Percentiles rank a stretch among this genome's conserved stretches.
phyloP scores from a whole-genome alignment of 2,888 invertebrate species.

The Baronia brevicornis region DNA sequence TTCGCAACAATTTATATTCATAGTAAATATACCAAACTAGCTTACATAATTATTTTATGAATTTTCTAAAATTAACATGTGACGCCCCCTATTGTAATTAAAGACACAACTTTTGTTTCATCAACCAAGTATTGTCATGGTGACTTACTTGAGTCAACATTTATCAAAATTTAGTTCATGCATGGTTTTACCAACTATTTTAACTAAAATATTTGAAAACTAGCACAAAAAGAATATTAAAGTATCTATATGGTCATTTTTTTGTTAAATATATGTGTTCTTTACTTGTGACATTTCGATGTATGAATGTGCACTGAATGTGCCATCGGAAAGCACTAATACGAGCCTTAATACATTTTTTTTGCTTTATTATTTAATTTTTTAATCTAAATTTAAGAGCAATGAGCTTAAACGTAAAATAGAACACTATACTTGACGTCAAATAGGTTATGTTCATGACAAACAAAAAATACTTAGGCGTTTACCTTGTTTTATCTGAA shows the following conservation, averaged over 20 bases:
- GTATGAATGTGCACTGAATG: too few relatives aligned
- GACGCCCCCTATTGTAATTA: conserved; percentile 53
- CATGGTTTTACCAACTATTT: not conserved
- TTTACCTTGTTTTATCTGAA: conserved; percentile 66
- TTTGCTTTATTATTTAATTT: too few relatives aligned
- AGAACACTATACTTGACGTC: conserved; percentile 53
- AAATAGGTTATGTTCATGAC: conserved; percentile 73
- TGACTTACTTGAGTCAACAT: conserved; percentile 47
- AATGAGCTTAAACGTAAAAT: conserved; percentile 39
- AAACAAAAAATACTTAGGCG: conserved; percentile 75
- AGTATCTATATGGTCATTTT: too few relatives aligned
- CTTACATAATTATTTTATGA: too few relatives aligned
- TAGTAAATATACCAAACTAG: too few relatives aligned
- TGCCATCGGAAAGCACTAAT: too few relatives aligned
- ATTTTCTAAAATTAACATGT: too few relatives aligned
- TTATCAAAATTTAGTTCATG: conserved; percentile 13
- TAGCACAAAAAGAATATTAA: conserved; percentile 2
- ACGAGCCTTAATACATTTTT: too few relatives aligned
- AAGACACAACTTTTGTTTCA: conserved; percentile 42
- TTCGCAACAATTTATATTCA: too few relatives aligned
- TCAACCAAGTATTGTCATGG: conserved; percentile 60
- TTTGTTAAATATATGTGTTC: too few relatives aligned
- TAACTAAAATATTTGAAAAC: conserved; percentile 19
- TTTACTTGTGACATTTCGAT: too few relatives aligned
- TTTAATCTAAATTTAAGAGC: too few relatives aligned